Percentiles rank a stretch among this genome's conserved stretches.
These are phyloP conservation scores for Pachyseris speciosa DNA, from an alignment of 64 coral and sea anemone species.

Conservation along the genomic window DNA sequence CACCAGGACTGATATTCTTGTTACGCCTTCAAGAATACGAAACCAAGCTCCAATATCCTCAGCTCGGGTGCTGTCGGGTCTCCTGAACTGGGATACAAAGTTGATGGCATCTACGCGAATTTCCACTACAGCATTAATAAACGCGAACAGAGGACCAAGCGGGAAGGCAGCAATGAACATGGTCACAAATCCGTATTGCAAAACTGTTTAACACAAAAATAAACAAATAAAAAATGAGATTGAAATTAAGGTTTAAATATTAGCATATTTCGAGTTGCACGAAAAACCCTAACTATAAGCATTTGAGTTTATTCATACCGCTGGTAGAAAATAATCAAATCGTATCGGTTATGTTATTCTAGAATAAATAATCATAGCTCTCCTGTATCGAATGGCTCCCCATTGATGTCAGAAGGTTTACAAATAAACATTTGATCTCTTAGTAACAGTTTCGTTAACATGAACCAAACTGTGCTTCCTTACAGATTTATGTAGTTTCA, in stretches of 20 bases:
- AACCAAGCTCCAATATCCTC: slow-evolving; percentile 95
- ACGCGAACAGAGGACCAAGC: slow-evolving; percentile 78
- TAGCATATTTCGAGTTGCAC: no score
- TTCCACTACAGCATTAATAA: slow-evolving; percentile 79
- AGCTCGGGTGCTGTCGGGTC: slow-evolving; percentile 69
- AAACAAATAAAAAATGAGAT: not conserved
- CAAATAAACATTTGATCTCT: no score
- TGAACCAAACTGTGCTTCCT: no score
- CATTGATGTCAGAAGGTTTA: no score
- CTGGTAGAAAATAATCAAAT: no score
- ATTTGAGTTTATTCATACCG: no score
- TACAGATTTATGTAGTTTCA: no score
- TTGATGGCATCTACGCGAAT: slow-evolving; percentile 89
- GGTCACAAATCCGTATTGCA: slow-evolving; percentile 92
- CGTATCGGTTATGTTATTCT: no score
- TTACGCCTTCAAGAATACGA: slow-evolving; percentile 77
- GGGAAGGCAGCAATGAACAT: slow-evolving; percentile 94
- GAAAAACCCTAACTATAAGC: no score
- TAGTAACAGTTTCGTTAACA: no score
- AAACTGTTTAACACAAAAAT: slow-evolving; percentile 49
- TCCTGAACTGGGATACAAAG: slow-evolving; percentile 89
- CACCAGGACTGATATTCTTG: slow-evolving; percentile 77
- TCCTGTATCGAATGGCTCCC: no score
- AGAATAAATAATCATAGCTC: no score
- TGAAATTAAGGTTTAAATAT: not conserved